Percentiles rank a stretch among this genome's conserved stretches.
Conservation (phyloP, 1,140 invertebrate genomes). For the Pseudobourletiella spinata region DNA sequence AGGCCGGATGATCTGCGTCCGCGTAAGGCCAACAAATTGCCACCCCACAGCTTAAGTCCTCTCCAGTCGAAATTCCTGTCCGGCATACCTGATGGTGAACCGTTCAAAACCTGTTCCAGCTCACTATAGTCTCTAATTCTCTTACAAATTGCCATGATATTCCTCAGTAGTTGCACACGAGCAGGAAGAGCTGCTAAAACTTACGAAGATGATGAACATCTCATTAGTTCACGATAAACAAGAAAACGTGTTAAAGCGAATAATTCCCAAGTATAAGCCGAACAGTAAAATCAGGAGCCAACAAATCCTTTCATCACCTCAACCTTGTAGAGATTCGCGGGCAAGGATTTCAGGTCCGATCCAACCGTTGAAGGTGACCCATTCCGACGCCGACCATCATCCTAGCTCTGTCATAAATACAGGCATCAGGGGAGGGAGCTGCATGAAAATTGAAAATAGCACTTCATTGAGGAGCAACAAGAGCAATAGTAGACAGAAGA, state of each 20-base stretch:
- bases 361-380: background rate
- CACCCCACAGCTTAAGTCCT: background rate
- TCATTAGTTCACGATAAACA: too few relatives aligned
- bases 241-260: background rate
- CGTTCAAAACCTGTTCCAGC: background rate
- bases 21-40: background rate
- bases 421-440: background rate
- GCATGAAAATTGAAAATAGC: background rate
- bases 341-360: too few relatives aligned
- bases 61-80: background rate
- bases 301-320: too few relatives aligned
- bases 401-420: too few relatives aligned
- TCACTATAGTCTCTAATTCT: background rate
- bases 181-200: too few relatives aligned
- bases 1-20: too few relatives aligned
- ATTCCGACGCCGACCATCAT: background rate
- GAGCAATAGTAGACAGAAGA: too few relatives aligned
- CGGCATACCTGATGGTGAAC: background rate
- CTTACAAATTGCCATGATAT: background rate
- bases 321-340: too few relatives aligned
- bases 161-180: background rate
- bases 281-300: conserved; percentile 2
- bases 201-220: too few relatives aligned
- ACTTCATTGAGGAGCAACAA: too few relatives aligned
- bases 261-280: conserved; percentile 4